Evolutionary conservation across 2,888 invertebrate genomes (phyloP), one percentile per base, ranked within the genome.

Genomic region (Lordiphosa fenestrarum): DNA sequence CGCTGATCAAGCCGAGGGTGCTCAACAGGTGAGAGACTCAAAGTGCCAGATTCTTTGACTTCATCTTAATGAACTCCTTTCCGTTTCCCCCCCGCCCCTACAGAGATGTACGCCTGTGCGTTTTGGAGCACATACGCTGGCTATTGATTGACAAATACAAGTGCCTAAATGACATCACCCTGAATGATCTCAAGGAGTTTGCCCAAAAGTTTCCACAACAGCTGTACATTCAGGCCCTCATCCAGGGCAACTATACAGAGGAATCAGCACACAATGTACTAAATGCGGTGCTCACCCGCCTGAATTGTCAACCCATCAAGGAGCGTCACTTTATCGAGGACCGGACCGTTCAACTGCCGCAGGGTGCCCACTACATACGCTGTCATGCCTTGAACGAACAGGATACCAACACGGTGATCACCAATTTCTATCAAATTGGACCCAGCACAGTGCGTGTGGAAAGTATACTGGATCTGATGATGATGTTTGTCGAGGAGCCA

Each of bases 401-500:
- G 4, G 96, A 96, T 72, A 91, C 92, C 0, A 97, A 97, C 90
- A 95, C 95, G 10, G 92, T 95, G 53, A 92, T 96, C 35, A 93
- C 93, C 9, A 96, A 96, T 90, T 96, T 96, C 89, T 98, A 96
- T 90, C 97, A 97, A 88, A 92, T 92, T 15, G 94, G 93, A 3
- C 90, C 92, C 1, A 91, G 92, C 42, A 91, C 91, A 0, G 88
- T 94, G 2, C 90, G 90, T 15, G 91, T 92, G 58, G 92, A 92
- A 44, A 92, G 93, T 59, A 91, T 94, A 0, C 91, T 95, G 1
- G 95, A 97, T 88, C 88, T 96, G 36, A 89, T 97, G 35, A 93
- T 94, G 91, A 95, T 95, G 91, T 90, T 96, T 56, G 95, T 97
- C 91, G 94, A 95, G 86, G 97, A 97, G 89, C 97, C 97, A 0